Conservation (phyloP, 2,888 invertebrate genomes). For the Mycogona germanica region DNA sequence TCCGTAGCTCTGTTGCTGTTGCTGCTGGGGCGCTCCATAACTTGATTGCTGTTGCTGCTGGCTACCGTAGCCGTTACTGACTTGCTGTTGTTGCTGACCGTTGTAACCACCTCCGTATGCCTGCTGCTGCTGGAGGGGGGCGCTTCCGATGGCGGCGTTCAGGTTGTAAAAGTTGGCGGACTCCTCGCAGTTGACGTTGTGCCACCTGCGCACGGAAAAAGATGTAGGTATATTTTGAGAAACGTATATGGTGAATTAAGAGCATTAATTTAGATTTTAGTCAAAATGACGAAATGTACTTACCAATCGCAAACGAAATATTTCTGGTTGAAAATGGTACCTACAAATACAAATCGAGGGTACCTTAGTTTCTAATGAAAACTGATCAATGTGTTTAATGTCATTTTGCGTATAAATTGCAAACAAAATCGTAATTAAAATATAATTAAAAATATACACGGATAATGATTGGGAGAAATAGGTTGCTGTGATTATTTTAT, state of each 20-base stretch:
- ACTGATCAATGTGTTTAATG: no score
- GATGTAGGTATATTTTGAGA: no score
- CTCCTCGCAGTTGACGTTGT: conserved; percentile 69
- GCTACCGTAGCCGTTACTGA: conserved; percentile 10
- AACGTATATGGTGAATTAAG: no score
- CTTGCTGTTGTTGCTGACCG: neutral
- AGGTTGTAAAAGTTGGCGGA: conserved; percentile 63
- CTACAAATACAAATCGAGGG: no score
- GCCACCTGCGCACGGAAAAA: no score
- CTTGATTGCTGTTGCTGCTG: neutral
- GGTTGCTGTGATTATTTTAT: no score
- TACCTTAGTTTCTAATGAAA: no score
- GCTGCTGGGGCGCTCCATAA: neutral
- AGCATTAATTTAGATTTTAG: no score
- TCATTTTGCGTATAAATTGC: no score
- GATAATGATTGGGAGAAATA: no score
- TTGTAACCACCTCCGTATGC: neutral
- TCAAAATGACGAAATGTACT: conserved; percentile 90
- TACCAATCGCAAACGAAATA: conserved; percentile 88
- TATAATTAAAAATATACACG: no score
- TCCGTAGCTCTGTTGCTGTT: conserved; percentile 7
- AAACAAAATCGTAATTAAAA: no score
- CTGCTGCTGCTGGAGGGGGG: neutral
- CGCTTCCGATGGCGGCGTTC: neutral
- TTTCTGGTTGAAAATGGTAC: conserved; percentile 78